Base-by-base conservation (phyloP, 37 sponge, comb jelly and placozoan genomes). In the Geodia barretti region DNA sequence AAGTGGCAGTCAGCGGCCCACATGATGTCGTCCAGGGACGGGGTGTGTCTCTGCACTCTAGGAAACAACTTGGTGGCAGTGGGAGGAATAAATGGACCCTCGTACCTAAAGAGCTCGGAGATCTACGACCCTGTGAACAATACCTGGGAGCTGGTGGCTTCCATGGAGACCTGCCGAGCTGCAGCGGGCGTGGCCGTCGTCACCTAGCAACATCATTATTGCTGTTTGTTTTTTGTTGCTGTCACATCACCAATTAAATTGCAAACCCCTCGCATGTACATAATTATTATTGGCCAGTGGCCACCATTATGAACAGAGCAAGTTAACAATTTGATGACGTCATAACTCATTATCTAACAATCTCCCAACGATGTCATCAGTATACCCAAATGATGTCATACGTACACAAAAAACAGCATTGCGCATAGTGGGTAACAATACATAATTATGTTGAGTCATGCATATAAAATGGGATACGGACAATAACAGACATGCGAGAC, bases 51-150 rank as follows among this genome's bases (percentile, higher is more conserved):
- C 2, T 80, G 88, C 40, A 58, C 83, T 21, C 80, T 96, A 7
- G 97, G 97, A 0, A 65, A 74, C 17, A 73, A 82, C 28, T 68
- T 96, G 35, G 59, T 96, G 40, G 97, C 92, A 8, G 90, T 96
- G 11, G 97, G 97, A 3, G 97, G 97, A 14, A 96, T 96, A 74
- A 96, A 96, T 72, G 97, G 97, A 1, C 97, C 97, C 32, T 90
- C 97, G 1, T 96, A 96, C 76, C 92, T 96, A 39, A 88, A 88
- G 19, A 82, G 93, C 3, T 74, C 92, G 3, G 97, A 96, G 59
- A 41, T 88, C 20, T 96, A 93, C 41, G 89, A 96, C 67, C 89
- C 94, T 39, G 76, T 91, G 19, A 87, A 70, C 70, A 84, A 96
- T 40, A 79, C 67, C 1, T 96, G 97, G 97, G 93, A 93, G 34